Percentiles rank a stretch among this genome's conserved stretches.
These are phyloP conservation scores for Takifugu ocellatus DNA, from an alignment of 2,797 vertebrate species.

Conservation along the genomic window DNA sequence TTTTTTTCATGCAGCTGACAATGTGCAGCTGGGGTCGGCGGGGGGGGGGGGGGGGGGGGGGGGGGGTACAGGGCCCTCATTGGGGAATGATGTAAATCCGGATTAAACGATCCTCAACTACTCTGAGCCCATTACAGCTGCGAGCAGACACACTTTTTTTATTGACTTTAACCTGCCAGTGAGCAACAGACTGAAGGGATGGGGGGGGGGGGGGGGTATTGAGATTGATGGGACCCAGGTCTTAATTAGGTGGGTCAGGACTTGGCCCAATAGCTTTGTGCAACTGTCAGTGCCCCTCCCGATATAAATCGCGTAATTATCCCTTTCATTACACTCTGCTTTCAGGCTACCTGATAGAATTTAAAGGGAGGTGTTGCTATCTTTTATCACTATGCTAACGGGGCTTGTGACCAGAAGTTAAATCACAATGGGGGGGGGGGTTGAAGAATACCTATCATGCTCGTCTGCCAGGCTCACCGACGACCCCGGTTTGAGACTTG, in stretches of 20 bases:
- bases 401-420: constrained; percentile 65
- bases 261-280: constrained; percentile 56
- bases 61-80: too few relatives aligned
- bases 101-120: too few relatives aligned
- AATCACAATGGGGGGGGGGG: constrained; percentile 66
- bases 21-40: too few relatives aligned
- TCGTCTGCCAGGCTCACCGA: constrained; percentile 71
- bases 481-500: constrained; percentile 50
- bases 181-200: constrained; percentile 30
- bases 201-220: constrained; percentile 19
- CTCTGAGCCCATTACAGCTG: constrained; percentile 14
- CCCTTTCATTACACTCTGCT: constrained; percentile 74
- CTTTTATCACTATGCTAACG: constrained; percentile 82
- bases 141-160: constrained; percentile 50
- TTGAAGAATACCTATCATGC: constrained; percentile 51
- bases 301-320: constrained; percentile 76
- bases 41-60: too few relatives aligned
- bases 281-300: constrained; percentile 69
- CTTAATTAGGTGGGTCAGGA: constrained; percentile 59
- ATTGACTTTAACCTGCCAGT: constrained; percentile 42
- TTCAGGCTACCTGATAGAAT: constrained; percentile 71
- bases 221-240: constrained; percentile 45
- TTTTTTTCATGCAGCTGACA: too few relatives aligned
- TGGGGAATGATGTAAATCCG: too few relatives aligned
- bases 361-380: constrained; percentile 76